These are phyloP conservation scores for Xyliphius kryptos DNA, from an alignment of 2,113 vertebrate species.

Conservation along the genomic window DNA sequence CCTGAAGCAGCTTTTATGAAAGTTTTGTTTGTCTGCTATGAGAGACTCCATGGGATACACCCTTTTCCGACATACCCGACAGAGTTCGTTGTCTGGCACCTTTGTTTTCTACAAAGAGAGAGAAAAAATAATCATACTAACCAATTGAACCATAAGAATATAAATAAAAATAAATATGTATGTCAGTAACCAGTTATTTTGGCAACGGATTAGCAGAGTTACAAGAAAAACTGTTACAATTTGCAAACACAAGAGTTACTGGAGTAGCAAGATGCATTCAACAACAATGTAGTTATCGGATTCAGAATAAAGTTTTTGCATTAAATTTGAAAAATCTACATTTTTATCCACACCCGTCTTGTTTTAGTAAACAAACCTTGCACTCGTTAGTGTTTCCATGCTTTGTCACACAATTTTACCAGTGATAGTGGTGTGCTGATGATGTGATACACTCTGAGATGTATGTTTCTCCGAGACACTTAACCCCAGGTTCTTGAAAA, in stretches of 20 bases:
- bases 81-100: slow-evolving; percentile 83
- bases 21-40: slow-evolving; percentile 87
- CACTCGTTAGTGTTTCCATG: slow-evolving; percentile 57
- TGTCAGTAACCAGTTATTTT: too few relatives aligned
- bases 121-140: too few relatives aligned
- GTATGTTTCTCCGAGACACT: slow-evolving; percentile 65
- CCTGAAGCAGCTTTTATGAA: slow-evolving; percentile 94
- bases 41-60: slow-evolving; percentile 96
- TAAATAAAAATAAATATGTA: too few relatives aligned
- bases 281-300: too few relatives aligned
- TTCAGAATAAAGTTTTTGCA: too few relatives aligned
- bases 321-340: too few relatives aligned
- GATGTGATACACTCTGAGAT: slow-evolving; percentile 65
- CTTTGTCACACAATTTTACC: slow-evolving; percentile 70
- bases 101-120: slow-evolving; percentile 77
- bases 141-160: too few relatives aligned
- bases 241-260: too few relatives aligned
- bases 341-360: too few relatives aligned
- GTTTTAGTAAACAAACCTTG: slow-evolving; percentile 39
- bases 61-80: slow-evolving; percentile 82
- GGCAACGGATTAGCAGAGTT: too few relatives aligned
- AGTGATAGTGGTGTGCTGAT: slow-evolving; percentile 69
- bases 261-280: background rate
- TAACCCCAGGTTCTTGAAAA: slow-evolving; percentile 74
- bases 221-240: too few relatives aligned